Evolutionary conservation across 2,113 vertebrate genomes (phyloP).

Genomic region (Osmerus eperlanus): DNA sequence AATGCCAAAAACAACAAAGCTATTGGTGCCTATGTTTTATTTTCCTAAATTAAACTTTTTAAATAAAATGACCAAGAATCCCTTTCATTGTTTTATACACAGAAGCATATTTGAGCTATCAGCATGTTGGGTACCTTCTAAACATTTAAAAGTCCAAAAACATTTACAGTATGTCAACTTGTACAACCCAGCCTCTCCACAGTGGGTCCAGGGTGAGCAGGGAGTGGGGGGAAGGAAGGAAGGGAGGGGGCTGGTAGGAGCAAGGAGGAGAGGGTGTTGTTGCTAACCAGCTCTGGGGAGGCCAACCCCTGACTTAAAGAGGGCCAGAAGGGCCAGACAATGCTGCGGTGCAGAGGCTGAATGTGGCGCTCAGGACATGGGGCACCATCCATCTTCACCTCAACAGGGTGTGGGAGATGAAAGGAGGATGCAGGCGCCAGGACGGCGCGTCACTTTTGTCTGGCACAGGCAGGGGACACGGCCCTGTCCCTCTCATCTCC

Average conservation of each 20-base stretch:
- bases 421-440: constrained; percentile 71
- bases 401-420: constrained; percentile 69
- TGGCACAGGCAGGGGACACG: constrained; percentile 58
- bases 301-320: constrained; percentile 38
- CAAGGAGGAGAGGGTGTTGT: constrained; percentile 41
- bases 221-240: background rate
- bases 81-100: constrained; percentile 22
- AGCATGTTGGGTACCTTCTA: background rate
- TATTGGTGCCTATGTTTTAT: constrained; percentile 54
- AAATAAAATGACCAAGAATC: constrained; percentile 22
- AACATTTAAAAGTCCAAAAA: background rate
- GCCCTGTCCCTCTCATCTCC: constrained; percentile 59
- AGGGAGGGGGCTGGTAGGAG: background rate
- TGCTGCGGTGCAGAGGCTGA: constrained; percentile 49
- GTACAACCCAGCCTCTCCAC: background rate
- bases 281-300: constrained; percentile 56
- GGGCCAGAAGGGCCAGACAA: constrained; percentile 63
- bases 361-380: constrained; percentile 50
- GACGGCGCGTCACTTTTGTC: constrained; percentile 73
- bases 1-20: constrained; percentile 42
- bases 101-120: background rate
- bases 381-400: constrained; percentile 71
- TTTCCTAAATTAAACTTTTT: constrained; percentile 73
- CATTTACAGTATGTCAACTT: background rate
- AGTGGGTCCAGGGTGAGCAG: constrained; percentile 14